Evolutionary conservation across 2,113 vertebrate species (phyloP), one percentile per base, ranked within the genome.

Genomic region (Alaudala cheleensis): DNA sequence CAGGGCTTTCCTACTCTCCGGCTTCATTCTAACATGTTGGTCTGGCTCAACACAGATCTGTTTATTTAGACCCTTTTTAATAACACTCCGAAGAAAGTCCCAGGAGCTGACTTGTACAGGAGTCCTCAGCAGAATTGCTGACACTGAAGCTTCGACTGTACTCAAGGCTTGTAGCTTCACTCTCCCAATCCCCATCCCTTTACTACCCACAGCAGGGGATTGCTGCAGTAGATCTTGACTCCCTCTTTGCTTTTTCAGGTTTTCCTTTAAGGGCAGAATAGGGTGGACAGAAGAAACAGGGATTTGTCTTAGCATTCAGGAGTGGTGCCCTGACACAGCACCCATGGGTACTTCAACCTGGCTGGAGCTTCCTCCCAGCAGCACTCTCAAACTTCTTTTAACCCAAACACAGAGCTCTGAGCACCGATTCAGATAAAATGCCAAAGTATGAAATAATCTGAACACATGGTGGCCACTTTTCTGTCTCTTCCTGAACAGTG

Each of bases 1-100:
- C 56, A 76, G 31, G 44, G 10, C 14, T 67, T 64, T 71, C 42
- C 17, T 62, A 14, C 29, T 81, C 33, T 18, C 10, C 64, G 25
- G 2, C 7, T 67, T 64, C 44, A 60, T 64, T 87, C 33, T 67
- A 31, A 60, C 0, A 0, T 0, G 1, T 22, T 60, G 15, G 12
- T 23, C n/a, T 14, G 26, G 16, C 6, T 51, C 39, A 81, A 65
- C 6, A 33, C 24, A 86, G 58, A 20, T 56, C 34, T 74, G 8
- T 62, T 74, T 71, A 34, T 78, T 51, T 66, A 26, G 61, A 60
- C 17, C 74, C 31, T 42, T 92, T 56, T 54, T 11, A 87, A 40
- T 28, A 64, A 44, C 18, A 14, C 7, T 11, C 18, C 18, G 40
- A 90, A 64, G 22, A 13, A 64, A 61, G 37, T 28, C 25, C 37